Evolutionary conservation across 2,888 invertebrate genomes (phyloP).

Genomic region (Rhagophthalmus giganteus): DNA sequence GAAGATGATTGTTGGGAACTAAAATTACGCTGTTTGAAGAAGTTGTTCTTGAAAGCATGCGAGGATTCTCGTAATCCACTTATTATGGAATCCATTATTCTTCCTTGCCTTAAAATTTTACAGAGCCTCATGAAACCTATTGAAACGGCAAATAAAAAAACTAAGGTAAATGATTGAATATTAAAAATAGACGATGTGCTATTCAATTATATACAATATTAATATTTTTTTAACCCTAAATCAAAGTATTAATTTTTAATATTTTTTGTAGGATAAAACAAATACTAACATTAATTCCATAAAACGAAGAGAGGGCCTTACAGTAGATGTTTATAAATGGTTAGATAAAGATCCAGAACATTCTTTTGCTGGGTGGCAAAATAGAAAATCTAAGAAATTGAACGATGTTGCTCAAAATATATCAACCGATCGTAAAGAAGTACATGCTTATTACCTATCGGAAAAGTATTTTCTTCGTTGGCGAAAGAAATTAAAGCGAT

Average conservation of each 20-base stretch:
- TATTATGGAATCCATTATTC: slow-evolving; percentile 86
- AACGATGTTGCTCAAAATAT: slow-evolving; percentile 46
- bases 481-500: slow-evolving; percentile 54
- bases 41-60: slow-evolving; percentile 80
- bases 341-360: slow-evolving; percentile 69
- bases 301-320: slow-evolving; percentile 57
- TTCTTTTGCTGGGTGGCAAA: slow-evolving; percentile 73
- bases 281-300: slow-evolving; percentile 27
- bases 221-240: too few species aligned
- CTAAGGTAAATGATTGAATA: slow-evolving; percentile 51
- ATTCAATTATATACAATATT: too few species aligned
- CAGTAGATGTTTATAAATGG: slow-evolving; percentile 75
- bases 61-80: slow-evolving; percentile 78
- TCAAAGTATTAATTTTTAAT: too few species aligned
- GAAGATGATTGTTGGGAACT: slow-evolving; percentile 96
- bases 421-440: slow-evolving; percentile 42
- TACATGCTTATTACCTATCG: slow-evolving; percentile 62
- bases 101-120: slow-evolving; percentile 92
- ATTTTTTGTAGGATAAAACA: slow-evolving; percentile 37
- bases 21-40: slow-evolving; percentile 84
- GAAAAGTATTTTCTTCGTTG: slow-evolving; percentile 78
- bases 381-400: slow-evolving; percentile 61
- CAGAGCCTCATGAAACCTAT: slow-evolving; percentile 77
- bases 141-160: slow-evolving; percentile 59
- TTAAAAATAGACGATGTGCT: too few species aligned